phyloP scores from a whole-genome alignment of 2,113 vertebrate genomes.

The Carlito syrichta region DNA sequence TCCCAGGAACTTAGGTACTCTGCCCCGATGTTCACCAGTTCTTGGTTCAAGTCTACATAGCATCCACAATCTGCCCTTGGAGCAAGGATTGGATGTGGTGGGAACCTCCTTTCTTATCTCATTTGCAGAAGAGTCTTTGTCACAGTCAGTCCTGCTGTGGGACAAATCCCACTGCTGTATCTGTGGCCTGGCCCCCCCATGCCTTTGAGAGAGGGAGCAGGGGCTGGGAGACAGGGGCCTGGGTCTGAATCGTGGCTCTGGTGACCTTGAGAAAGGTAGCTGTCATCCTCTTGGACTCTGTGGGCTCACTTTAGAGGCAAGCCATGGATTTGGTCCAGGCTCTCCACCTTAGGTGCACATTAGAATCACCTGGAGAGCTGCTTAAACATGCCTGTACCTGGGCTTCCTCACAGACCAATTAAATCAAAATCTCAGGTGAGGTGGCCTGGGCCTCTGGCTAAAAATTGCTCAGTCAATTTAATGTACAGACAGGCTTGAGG shows the following conservation, averaged over 20 bases:
- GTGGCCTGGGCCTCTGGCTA: too few species aligned
- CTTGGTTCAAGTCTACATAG: background rate
- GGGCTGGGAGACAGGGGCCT: too few species aligned
- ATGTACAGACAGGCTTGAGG: rapidly evolving
- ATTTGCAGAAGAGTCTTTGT: background rate
- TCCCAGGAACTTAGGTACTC: rapidly evolving
- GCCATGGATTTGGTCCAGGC: background rate
- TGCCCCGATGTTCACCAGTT: too few species aligned
- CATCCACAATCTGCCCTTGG: too few species aligned
- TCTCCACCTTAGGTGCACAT: background rate
- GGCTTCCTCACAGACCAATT: background rate
- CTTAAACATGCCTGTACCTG: background rate
- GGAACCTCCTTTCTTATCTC: background rate
- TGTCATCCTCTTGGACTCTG: background rate
- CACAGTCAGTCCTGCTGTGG: too few species aligned
- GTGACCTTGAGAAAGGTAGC: rapidly evolving
- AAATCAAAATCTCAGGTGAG: background rate
- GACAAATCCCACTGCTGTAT: background rate
- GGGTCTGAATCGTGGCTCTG: background rate
- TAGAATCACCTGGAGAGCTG: background rate
- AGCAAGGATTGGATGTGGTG: background rate
- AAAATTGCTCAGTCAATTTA: background rate
- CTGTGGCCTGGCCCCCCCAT: background rate
- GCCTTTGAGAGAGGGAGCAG: background rate
- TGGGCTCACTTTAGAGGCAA: background rate